Conservation (phyloP, 2,113 vertebrate genomes). For the Kryptolebias marmoratus region DNA sequence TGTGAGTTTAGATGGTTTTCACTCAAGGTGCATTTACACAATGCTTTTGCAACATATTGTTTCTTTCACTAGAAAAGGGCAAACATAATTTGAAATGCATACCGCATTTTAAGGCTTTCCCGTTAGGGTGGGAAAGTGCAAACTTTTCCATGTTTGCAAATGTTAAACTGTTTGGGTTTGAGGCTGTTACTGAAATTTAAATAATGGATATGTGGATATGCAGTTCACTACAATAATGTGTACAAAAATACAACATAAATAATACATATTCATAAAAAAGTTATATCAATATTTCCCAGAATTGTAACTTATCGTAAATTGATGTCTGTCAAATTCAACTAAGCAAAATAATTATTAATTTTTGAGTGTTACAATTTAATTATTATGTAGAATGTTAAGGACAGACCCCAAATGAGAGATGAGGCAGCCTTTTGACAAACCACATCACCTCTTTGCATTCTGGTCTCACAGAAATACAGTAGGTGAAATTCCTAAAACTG, state of each 20-base stretch:
- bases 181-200: not conserved
- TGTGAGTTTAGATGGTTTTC: conserved; percentile 62
- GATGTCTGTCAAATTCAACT: not conserved
- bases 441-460: not conserved
- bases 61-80: conserved; percentile 51
- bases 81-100: not conserved
- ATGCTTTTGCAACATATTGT: conserved; percentile 58
- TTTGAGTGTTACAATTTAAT: not conserved
- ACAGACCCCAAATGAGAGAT: no score
- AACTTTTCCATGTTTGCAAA: no score
- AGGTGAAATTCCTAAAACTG: not conserved
- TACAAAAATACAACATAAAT: not conserved
- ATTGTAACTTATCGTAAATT: not conserved
- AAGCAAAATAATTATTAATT: not conserved
- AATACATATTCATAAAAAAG: not conserved
- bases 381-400: not conserved
- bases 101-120: no score
- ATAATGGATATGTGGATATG: no score
- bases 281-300: not conserved
- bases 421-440: not conserved
- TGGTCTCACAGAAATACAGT: not conserved
- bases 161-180: no score
- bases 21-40: conserved; percentile 12
- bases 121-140: no score
- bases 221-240: not conserved